Percentiles rank a stretch among this genome's conserved stretches.
Conservation (phyloP, 2,888 invertebrate genomes). For the Tenthredo amoena region DNA sequence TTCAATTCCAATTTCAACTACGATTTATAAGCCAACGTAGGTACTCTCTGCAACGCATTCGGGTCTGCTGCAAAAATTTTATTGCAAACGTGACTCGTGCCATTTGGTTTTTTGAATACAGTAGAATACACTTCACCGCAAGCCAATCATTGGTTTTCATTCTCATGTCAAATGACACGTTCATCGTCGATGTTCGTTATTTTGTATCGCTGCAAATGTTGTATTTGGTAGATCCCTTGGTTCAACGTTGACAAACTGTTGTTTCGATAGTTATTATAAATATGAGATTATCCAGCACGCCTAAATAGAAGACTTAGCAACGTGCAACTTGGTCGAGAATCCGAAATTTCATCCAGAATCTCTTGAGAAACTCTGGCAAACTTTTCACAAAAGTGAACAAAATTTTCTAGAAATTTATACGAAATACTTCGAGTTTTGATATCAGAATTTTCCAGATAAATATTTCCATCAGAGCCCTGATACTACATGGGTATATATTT, state of each 20-base stretch:
- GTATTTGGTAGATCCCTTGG: neutral
- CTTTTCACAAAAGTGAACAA: neutral
- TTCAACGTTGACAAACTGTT: neutral
- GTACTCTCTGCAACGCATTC: neutral
- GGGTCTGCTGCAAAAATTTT: neutral
- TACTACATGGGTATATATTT: neutral
- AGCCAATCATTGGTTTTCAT: neutral
- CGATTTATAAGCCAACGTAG: neutral
- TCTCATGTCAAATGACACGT: neutral
- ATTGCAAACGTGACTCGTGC: neutral
- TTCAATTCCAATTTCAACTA: neutral
- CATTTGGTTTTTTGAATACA: neutral
- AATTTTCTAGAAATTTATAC: neutral
- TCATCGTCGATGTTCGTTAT: neutral
- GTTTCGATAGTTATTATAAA: neutral
- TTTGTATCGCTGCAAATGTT: neutral
- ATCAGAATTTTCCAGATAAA: neutral
- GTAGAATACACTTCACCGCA: neutral
- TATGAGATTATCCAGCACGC: neutral
- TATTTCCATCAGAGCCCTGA: neutral
- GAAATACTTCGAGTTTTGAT: neutral
- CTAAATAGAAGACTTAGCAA: neutral
- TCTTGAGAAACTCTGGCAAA: neutral
- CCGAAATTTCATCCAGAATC: neutral
- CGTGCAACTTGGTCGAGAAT: neutral